phyloP scores from a whole-genome alignment of 2,797 vertebrate species.

The Xiphophorus birchmanni region DNA sequence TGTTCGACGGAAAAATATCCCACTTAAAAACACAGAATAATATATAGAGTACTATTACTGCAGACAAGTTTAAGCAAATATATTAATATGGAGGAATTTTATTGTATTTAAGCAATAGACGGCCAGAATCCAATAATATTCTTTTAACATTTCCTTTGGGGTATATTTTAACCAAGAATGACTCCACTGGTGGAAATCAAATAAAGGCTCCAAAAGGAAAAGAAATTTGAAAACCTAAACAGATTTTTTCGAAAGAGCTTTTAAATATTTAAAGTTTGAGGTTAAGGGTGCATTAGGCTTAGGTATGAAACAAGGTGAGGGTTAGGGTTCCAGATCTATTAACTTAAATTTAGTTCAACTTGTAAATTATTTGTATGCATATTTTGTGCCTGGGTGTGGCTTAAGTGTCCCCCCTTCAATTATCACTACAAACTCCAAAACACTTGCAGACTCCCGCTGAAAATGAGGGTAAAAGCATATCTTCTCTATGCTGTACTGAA shows the following conservation, averaged over 20 bases:
- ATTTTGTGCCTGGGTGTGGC: background rate
- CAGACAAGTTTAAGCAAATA: slow-evolving; percentile 60
- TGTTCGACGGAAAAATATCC: slow-evolving; percentile 29
- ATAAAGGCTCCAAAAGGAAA: background rate
- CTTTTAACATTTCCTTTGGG: background rate
- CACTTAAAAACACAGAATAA: slow-evolving; percentile 53
- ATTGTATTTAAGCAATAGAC: slow-evolving; percentile 26
- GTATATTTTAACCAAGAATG: slow-evolving; percentile 7
- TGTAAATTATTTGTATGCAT: background rate
- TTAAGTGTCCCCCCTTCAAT: background rate
- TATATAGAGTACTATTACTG: slow-evolving; percentile 41
- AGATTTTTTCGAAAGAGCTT: background rate
- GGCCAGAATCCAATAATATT: slow-evolving; percentile 20
- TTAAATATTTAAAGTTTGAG: background rate
- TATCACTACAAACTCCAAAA: background rate
- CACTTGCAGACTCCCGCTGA: no score
- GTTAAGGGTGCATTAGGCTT: background rate
- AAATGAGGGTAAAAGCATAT: no score
- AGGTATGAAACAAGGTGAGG: background rate
- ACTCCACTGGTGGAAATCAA: slow-evolving; percentile 11
- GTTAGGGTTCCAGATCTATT: background rate
- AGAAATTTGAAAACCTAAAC: background rate
- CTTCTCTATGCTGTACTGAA: no score
- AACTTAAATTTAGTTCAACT: background rate
- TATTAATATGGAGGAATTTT: slow-evolving; percentile 60